Conservation (phyloP, 2,888 invertebrate genomes). For the Serrognathus titanus region DNA sequence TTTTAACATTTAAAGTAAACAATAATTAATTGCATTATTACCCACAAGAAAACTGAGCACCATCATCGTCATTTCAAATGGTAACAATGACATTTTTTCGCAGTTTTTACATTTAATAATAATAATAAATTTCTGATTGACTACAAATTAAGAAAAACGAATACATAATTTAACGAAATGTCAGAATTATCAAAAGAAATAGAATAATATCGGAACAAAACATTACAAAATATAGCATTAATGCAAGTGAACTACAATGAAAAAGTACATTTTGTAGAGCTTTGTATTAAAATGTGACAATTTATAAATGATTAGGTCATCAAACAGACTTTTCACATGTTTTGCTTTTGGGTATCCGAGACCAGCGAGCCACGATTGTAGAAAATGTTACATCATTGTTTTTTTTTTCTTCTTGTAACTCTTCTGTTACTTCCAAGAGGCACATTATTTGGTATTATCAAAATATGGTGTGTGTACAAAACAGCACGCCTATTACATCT, state of each 20-base stretch:
- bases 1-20: not conserved
- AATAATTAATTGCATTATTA: conserved; percentile 5
- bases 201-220: not conserved
- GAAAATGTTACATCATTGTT: conserved; percentile 15
- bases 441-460: conserved; percentile 35
- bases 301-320: not conserved
- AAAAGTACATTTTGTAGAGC: too few species aligned
- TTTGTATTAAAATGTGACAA: too few species aligned
- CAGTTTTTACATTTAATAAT: too few species aligned
- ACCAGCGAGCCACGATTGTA: conserved; percentile 23
- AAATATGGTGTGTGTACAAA: conserved; percentile 4
- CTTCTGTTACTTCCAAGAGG: conserved; percentile 22
- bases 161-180: too few species aligned
- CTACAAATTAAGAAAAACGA: too few species aligned
- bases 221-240: too few species aligned
- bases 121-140: too few species aligned
- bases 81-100: too few species aligned
- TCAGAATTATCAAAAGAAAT: not conserved
- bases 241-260: too few species aligned
- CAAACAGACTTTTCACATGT: not conserved
- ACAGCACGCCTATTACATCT: not conserved
- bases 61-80: not conserved
- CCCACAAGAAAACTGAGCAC: conserved; percentile 8
- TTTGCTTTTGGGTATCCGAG: conserved; percentile 20
- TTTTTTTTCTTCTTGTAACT: conserved; percentile 13